A percentile compares a stretch with the other conserved stretches of the same genome.
Evolutionary conservation across 2,888 invertebrate species (phyloP).

Genomic region (Eupithecia pulchellata): DNA sequence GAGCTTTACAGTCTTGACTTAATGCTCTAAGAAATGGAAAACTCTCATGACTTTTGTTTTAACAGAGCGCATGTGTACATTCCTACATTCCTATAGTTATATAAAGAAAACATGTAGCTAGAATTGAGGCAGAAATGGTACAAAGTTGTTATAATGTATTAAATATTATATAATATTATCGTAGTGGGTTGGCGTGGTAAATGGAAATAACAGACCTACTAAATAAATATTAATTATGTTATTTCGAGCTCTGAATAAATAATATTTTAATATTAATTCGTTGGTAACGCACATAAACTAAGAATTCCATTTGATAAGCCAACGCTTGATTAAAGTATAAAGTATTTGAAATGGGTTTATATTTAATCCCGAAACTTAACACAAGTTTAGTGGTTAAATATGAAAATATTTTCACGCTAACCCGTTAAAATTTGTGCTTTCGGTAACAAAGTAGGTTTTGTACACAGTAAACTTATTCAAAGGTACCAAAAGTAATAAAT

Average conservation of each 20-base stretch:
- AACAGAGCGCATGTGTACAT: not conserved
- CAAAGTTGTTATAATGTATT: not conserved
- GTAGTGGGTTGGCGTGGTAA: not conserved
- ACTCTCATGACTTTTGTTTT: not conserved
- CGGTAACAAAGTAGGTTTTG: not conserved
- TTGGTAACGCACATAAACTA: not conserved
- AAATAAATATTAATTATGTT: not conserved
- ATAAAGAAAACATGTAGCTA: too few species aligned
- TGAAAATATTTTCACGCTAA: not conserved
- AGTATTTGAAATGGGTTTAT: not conserved
- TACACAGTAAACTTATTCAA: not conserved
- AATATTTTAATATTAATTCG: slow-evolving; percentile 1
- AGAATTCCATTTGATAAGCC: slow-evolving; percentile 11
- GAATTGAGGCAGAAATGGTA: too few species aligned
- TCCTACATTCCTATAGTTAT: too few species aligned
- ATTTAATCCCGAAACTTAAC: too few species aligned
- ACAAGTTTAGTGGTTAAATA: not conserved
- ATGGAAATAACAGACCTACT: not conserved
- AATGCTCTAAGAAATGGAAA: not conserved
- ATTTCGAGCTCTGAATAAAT: not conserved
- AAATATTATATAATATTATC: not conserved
- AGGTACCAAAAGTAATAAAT: too few species aligned
- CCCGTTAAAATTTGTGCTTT: not conserved
- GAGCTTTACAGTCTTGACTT: not conserved
- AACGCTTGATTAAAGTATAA: not conserved